Percentiles rank a stretch among this genome's conserved stretches.
phyloP scores from a whole-genome alignment of 92 coral and sea anemone genomes.

The Actinernus sp. region DNA sequence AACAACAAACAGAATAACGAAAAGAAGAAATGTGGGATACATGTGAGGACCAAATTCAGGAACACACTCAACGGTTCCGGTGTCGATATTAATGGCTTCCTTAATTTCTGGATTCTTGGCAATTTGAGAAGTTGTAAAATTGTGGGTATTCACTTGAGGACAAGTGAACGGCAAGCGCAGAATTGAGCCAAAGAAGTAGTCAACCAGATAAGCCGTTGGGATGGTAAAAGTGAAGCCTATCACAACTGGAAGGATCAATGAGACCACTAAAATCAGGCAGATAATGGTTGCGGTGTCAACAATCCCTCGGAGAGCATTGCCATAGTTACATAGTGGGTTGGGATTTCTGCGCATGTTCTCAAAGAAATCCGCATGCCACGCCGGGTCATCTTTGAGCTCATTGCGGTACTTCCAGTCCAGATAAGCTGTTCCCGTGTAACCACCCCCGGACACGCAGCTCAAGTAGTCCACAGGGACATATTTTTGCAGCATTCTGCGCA shows the following conservation, averaged over 20 bases:
- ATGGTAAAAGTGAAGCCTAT: slow-evolving; percentile 59
- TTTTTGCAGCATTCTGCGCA: slow-evolving; percentile 83
- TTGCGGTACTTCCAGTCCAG: slow-evolving; percentile 93
- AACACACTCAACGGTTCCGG: slow-evolving; percentile 26
- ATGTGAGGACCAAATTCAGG: slow-evolving; percentile 54
- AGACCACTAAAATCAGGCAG: slow-evolving; percentile 24
- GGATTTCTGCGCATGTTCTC: slow-evolving; percentile 63
- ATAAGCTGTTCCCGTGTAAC: slow-evolving; percentile 83
- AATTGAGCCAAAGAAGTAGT: slow-evolving; percentile 69
- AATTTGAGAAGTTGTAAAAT: slow-evolving; percentile 52
- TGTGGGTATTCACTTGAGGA: slow-evolving; percentile 39
- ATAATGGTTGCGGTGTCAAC: slow-evolving; percentile 53
- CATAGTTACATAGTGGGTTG: slow-evolving; percentile 66
- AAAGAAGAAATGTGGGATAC: slow-evolving; percentile 29
- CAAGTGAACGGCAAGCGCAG: slow-evolving; percentile 76
- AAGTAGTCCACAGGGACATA: slow-evolving; percentile 65
- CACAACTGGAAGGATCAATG: slow-evolving; percentile 64
- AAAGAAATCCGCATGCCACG: slow-evolving; percentile 86
- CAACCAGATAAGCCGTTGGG: slow-evolving; percentile 71
- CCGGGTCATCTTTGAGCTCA: slow-evolving; percentile 72
- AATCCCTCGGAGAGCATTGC: slow-evolving; percentile 60
- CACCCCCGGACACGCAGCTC: slow-evolving; percentile 94
- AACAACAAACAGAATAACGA: slow-evolving; percentile 5
- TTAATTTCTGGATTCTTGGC: slow-evolving; percentile 25
- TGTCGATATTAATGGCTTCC: slow-evolving; percentile 9